These are phyloP conservation scores for Lytechinus variegatus DNA, from an alignment of 35 echinoderm and acorn worm genomes.

Conservation along the genomic window DNA sequence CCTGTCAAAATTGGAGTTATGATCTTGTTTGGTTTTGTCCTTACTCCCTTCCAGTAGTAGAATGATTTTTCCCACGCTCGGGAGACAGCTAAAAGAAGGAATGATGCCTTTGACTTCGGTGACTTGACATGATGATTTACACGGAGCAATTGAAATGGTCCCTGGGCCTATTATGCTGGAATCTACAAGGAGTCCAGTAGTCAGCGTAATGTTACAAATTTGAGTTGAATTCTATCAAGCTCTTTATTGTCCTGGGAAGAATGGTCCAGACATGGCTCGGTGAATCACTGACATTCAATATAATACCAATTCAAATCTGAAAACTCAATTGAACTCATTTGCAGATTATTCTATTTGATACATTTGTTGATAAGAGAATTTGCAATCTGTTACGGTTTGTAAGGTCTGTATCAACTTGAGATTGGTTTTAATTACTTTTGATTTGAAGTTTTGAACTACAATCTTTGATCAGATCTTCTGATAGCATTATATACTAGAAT, in stretches of 20 bases:
- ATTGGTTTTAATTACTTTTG: neutral
- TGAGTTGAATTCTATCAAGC: neutral
- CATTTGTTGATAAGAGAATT: neutral
- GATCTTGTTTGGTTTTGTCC: neutral
- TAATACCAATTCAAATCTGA: neutral
- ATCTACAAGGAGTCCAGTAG: neutral
- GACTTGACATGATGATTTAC: constrained; percentile 11
- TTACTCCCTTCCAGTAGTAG: neutral
- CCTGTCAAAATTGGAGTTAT: neutral
- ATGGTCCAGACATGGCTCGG: neutral
- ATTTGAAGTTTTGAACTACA: neutral
- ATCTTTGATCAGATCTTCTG: neutral
- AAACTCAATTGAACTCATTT: constrained; percentile 12
- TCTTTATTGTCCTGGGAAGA: neutral
- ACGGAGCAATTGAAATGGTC: neutral
- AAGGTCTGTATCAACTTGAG: neutral
- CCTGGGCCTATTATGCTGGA: neutral
- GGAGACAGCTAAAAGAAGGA: neutral
- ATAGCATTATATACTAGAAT: too few relatives aligned
- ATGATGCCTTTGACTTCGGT: neutral
- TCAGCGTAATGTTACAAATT: constrained; percentile 19
- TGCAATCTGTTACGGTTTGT: neutral
- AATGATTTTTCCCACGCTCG: neutral
- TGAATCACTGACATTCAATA: neutral
- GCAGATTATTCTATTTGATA: neutral